Base-by-base conservation (phyloP, 2,888 invertebrate species). In the Gari tellinella region DNA sequence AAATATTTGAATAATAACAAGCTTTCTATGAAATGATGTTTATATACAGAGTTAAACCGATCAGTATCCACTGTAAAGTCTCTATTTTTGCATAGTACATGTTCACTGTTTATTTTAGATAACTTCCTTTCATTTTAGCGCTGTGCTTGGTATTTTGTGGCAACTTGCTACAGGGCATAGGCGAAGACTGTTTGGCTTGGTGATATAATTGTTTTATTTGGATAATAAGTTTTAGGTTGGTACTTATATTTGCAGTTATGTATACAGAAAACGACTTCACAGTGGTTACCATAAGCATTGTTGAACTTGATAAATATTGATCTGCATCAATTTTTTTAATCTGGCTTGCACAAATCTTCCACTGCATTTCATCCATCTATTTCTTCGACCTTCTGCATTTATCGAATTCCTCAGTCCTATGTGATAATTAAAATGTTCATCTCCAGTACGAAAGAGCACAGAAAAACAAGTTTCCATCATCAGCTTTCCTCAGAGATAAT, bases 401-500 rank as follows among this genome's bases (percentile, higher is more conserved):
- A 57, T 14, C 5, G 17, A 0, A 14, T 21, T 12, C 25, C 46
- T 19, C 1, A 69, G n/a, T 15, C 23, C 14, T 12, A 1, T 14
- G 45, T 62, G 31, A 37, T 61, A 1, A 17, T 56, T 43, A n/a
- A n/a, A n/a, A n/a, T n/a, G n/a, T 49, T 69, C 62, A 37, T n/a
- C 25, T 17, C 69, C 57, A 26, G 40, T 21, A 69, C 23, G 69
- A 63, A 8, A 69, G 49, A 12, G 56, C 14, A 15, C 69, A 12
- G 43, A 69, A 68, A 51, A 69, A 69, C 12, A 55, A 69, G 46
- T 69, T 69, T 8, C 68, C 68, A 56, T 68, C 68, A 23, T 61
- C 68, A 1, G 2, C 37, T 41, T 49, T 57, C 7, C 14, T 23
- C 40, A n/a, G n/a, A n/a, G n/a, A n/a, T n/a, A n/a, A n/a, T n/a